Conservation (phyloP, 1,140 invertebrate genomes). For the Medauroidea extradentata region DNA sequence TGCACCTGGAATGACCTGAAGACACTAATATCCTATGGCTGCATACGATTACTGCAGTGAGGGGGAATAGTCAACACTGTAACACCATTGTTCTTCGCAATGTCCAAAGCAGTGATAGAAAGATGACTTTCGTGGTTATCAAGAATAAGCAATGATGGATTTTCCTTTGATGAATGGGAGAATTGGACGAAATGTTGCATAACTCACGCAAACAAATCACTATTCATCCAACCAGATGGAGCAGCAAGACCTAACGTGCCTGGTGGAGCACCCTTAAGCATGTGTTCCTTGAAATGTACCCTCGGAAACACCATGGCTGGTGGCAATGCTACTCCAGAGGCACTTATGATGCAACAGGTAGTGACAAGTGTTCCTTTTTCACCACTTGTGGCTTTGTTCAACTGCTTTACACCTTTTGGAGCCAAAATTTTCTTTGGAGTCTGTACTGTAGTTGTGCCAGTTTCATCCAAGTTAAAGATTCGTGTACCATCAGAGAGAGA, state of each 20-base stretch:
- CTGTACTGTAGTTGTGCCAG: background rate
- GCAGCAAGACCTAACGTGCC: constrained; percentile 38
- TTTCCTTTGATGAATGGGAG: no score
- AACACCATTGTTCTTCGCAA: no score
- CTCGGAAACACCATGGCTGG: constrained; percentile 17
- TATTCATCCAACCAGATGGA: constrained; percentile 45
- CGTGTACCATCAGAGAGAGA: background rate
- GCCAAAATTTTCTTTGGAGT: no score
- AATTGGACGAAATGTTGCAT: constrained; percentile 41
- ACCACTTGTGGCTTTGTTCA: constrained; percentile 36
- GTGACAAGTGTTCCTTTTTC: constrained; percentile 44
- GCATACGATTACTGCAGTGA: no score
- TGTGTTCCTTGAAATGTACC: constrained; percentile 23
- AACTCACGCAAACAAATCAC: constrained; percentile 41
- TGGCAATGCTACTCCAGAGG: constrained; percentile 26
- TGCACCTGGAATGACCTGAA: no score
- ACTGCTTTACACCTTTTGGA: constrained; percentile 19
- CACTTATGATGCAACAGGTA: constrained; percentile 36
- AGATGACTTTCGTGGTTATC: no score
- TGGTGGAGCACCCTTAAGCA: constrained; percentile 36
- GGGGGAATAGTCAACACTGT: no score
- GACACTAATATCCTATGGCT: no score
- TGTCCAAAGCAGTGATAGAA: no score
- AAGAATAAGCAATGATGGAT: no score
- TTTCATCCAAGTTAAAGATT: no score